Conservation (phyloP, 53 echinoderm and acorn worm species). For the Luidia sarsii region DNA sequence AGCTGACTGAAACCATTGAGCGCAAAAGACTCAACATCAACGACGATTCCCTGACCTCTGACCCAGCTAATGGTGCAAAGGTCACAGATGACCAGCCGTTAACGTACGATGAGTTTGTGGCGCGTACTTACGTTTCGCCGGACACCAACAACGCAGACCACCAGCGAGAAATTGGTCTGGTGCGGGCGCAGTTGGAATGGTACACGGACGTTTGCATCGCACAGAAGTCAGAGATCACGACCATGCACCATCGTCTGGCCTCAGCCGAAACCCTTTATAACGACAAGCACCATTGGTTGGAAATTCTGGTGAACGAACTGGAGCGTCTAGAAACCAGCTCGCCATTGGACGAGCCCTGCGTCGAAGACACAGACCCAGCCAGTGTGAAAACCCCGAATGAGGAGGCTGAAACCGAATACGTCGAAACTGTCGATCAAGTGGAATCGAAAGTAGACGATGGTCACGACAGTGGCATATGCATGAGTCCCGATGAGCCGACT, state of each 20-base stretch:
- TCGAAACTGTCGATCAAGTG: background rate
- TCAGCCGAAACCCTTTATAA: slow-evolving; percentile 51
- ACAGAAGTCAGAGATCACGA: slow-evolving; percentile 64
- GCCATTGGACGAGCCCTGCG: background rate
- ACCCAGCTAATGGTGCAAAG: background rate
- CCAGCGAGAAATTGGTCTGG: slow-evolving; percentile 61
- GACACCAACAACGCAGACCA: slow-evolving; percentile 27
- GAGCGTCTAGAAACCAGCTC: slow-evolving; percentile 50
- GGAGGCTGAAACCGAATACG: slow-evolving; percentile 5
- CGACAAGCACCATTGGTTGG: slow-evolving; percentile 59
- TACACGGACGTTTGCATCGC: slow-evolving; percentile 54
- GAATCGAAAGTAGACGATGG: slow-evolving; percentile 47
- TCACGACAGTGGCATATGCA: slow-evolving; percentile 40
- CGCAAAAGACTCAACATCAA: background rate
- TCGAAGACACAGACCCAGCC: background rate
- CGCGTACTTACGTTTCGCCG: background rate
- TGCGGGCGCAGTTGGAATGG: slow-evolving; percentile 58
- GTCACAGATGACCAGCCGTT: too few relatives aligned
- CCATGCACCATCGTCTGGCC: slow-evolving; percentile 45
- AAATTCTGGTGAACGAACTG: slow-evolving; percentile 47
- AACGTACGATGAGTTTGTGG: background rate
- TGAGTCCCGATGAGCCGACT: slow-evolving; percentile 37
- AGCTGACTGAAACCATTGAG: slow-evolving; percentile 36
- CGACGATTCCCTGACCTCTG: background rate
- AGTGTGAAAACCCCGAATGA: too few relatives aligned